phyloP scores from a whole-genome alignment of 1,140 invertebrate genomes.

The Parasteatoda tepidariorum region DNA sequence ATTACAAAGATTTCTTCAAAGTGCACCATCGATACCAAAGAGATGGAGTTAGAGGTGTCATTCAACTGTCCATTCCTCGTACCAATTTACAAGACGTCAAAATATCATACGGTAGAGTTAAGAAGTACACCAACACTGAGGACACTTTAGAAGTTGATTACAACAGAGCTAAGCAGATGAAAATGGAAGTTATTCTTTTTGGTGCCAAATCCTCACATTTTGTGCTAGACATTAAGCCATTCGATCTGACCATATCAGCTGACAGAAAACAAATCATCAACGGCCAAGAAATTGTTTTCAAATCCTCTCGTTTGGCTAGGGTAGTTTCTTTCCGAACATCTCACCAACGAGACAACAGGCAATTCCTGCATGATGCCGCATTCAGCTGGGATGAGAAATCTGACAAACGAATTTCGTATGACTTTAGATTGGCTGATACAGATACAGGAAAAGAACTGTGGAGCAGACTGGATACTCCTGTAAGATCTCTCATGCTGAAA shows the following conservation, averaged over 20 bases:
- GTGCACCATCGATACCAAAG: conserved; percentile 5
- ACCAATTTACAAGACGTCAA: conserved; percentile 14
- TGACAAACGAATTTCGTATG: conserved; percentile 45
- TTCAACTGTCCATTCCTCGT: conserved; percentile 30
- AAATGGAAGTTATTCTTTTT: conserved; percentile 24
- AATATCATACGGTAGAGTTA: conserved; percentile 15
- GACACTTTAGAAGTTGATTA: conserved; percentile 29
- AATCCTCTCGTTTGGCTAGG: conserved; percentile 10
- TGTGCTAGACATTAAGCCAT: conserved; percentile 12
- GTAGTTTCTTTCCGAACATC: conserved; percentile 29
- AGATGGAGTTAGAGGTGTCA: neutral
- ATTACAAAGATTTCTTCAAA: conserved; percentile 26
- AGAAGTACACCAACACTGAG: conserved; percentile 21
- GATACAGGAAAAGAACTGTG: conserved; percentile 39
- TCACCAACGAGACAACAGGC: conserved; percentile 1
- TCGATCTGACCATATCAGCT: conserved; percentile 30
- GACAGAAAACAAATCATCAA: conserved; percentile 7
- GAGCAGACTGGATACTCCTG: conserved; percentile 63
- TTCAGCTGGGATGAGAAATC: conserved; percentile 44
- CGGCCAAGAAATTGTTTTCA: conserved; percentile 40
- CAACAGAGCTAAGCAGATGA: conserved; percentile 32
- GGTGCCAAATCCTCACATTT: conserved; percentile 39
- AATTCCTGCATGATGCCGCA: conserved; percentile 36
- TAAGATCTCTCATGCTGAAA: conserved; percentile 63
- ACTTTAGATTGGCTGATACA: conserved; percentile 40